Conservation (phyloP, 2,888 invertebrate species). For the Abrostola tripartita region DNA sequence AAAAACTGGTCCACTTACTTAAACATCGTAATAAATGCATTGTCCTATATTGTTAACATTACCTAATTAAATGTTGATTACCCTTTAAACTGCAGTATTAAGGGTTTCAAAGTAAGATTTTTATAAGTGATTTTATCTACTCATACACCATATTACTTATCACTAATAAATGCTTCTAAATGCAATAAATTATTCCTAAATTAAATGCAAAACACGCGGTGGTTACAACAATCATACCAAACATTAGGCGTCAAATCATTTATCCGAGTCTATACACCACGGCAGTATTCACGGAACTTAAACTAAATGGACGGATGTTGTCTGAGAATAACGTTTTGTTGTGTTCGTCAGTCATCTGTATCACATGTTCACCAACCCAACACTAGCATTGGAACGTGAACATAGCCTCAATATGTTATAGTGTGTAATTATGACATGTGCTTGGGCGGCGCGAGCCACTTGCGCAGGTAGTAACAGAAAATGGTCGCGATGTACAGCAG, state of each 20-base stretch:
- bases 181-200: slow-evolving; percentile 82
- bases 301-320: slow-evolving; percentile 67
- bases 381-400: slow-evolving; percentile 57
- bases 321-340: slow-evolving; percentile 59
- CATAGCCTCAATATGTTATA: slow-evolving; percentile 34
- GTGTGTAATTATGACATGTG: slow-evolving; percentile 88
- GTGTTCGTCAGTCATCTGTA: slow-evolving; percentile 81
- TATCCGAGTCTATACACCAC: slow-evolving; percentile 67
- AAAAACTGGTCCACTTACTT: slow-evolving; percentile 66
- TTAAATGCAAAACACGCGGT: slow-evolving; percentile 84
- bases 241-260: slow-evolving; percentile 61
- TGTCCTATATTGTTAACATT: slow-evolving; percentile 61
- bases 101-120: slow-evolving; percentile 47
- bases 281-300: slow-evolving; percentile 61
- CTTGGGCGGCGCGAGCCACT: slow-evolving; percentile 95
- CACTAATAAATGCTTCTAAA: slow-evolving; percentile 79
- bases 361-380: slow-evolving; percentile 77
- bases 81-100: slow-evolving; percentile 61
- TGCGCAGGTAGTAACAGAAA: slow-evolving; percentile 97
- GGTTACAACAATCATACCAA: slow-evolving; percentile 76
- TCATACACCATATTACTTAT: slow-evolving; percentile 58
- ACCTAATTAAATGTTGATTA: slow-evolving; percentile 57
- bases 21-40: slow-evolving; percentile 74
- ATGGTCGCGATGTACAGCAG: slow-evolving; percentile 96
- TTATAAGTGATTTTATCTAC: slow-evolving; percentile 45